Evolutionary conservation across 2,113 vertebrate genomes (phyloP), one percentile per base, ranked within the genome.

Genomic region (Suricata suricatta): DNA sequence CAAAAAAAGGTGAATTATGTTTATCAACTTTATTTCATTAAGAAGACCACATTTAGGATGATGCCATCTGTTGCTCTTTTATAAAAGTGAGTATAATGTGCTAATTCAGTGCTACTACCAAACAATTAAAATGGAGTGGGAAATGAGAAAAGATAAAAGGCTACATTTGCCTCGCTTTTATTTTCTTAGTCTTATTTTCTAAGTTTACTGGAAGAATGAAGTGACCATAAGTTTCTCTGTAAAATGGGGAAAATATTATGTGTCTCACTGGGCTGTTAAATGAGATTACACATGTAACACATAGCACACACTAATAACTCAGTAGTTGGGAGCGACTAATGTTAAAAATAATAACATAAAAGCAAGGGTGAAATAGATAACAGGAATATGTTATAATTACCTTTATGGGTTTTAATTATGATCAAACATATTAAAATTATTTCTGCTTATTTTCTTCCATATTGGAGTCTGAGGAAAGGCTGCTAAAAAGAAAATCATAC

Each of bases 401-500:
- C 19, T 86, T 0, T n/a, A 13, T 41, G 41, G 69, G 93, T 96
- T 98, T 89, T 96, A 84, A 38, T 95, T 96, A 92, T 33, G 82
- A 97, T 91, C 97, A 95, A 94, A 97, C 14, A 72, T 79, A 94
- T 97, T 94, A 85, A 79, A 74, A 90, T 60, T 2, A 97, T 93
- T 96, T 86, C 33, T 71, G 69, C 7, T 13, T 96, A 31, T 93
- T 72, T 96, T 95, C 10, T 95, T 77, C 74, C 19, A 47, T 68
- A 68, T 47, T 68, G 68, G 74, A 74, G 2, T 12, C 77, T 92
- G 74, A 44, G 6, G 10, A 96, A 80, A 64, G 35, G 95, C 16
- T 90, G 47, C 33, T 23, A 84, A 23, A 94, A 92, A 47, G 27
- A 88, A 96, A 88, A 71, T 35, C 2, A 64, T 54, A 8, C 29